Conservation (phyloP, 2,888 invertebrate genomes). For the Acrocyrtus sp. region DNA sequence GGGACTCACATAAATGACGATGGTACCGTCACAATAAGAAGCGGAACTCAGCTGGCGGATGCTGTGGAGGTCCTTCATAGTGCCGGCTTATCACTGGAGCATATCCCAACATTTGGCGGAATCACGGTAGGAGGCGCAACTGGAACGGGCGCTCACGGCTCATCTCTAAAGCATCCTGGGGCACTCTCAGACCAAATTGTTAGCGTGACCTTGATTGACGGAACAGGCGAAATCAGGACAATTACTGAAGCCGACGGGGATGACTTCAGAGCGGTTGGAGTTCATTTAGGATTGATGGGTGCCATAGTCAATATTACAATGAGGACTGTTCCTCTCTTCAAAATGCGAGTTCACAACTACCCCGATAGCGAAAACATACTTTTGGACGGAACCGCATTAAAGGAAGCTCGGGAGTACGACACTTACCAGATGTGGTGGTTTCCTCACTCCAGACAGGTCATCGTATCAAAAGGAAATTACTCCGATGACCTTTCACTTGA, state of each 20-base stretch:
- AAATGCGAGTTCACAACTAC: constrained; percentile 20
- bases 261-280: constrained; percentile 21
- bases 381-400: constrained; percentile 11
- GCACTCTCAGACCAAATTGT: constrained; percentile 1
- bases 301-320: constrained; percentile 22
- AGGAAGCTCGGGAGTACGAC: background rate
- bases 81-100: background rate
- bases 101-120: constrained; percentile 1
- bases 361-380: constrained; percentile 10
- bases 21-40: constrained; percentile 5
- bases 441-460: constrained; percentile 7
- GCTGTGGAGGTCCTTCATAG: background rate
- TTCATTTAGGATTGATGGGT: constrained; percentile 35
- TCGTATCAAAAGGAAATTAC: constrained; percentile 24
- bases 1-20: background rate
- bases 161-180: background rate
- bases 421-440: constrained; percentile 44
- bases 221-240: constrained; percentile 10
- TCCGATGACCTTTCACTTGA: background rate
- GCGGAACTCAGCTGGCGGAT: constrained; percentile 4
- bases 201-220: constrained; percentile 22
- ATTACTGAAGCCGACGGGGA: constrained; percentile 1
- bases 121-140: constrained; percentile 18
- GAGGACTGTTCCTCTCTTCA: constrained; percentile 27
- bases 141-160: constrained; percentile 13